Conservation (phyloP, 2,888 invertebrate species). For the Strigamia crassipes region DNA sequence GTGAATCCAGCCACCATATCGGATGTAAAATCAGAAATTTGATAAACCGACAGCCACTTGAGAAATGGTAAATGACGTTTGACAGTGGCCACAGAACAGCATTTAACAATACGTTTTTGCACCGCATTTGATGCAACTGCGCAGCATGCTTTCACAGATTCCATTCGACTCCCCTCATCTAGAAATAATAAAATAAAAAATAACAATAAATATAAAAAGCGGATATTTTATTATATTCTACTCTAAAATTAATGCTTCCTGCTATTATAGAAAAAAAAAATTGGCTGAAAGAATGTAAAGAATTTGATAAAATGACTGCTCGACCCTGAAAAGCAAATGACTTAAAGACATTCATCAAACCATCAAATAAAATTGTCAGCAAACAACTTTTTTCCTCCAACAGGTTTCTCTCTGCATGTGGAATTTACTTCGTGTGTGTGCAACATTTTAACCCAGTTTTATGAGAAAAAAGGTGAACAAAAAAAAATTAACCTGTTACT, state of each 20-base stretch:
- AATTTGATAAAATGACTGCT: not conserved
- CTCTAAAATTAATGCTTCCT: too few species aligned
- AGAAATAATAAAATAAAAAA: not conserved
- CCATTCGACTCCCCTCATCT: not conserved
- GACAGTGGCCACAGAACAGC: conserved; percentile 45
- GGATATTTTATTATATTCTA: too few species aligned
- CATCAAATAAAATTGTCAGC: not conserved
- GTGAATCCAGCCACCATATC: conserved; percentile 63
- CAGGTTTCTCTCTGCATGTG: not conserved
- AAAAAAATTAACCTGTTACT: too few species aligned
- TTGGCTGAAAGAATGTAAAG: not conserved
- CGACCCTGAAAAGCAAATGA: not conserved
- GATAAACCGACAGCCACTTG: conserved; percentile 54
- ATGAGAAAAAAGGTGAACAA: not conserved
- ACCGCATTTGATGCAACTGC: not conserved
- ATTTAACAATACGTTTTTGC: not conserved
- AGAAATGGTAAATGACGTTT: conserved; percentile 52
- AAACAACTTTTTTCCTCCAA: not conserved
- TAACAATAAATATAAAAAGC: too few species aligned
- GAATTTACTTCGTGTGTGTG: not conserved
- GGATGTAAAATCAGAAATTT: conserved; percentile 56
- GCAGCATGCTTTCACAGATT: not conserved
- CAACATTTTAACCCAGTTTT: not conserved
- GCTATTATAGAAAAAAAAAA: not conserved
- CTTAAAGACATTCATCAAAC: not conserved